Evolutionary conservation across 2,888 invertebrate genomes (phyloP), one percentile per base, ranked within the genome.

Genomic region (Dasypolia templi): DNA sequence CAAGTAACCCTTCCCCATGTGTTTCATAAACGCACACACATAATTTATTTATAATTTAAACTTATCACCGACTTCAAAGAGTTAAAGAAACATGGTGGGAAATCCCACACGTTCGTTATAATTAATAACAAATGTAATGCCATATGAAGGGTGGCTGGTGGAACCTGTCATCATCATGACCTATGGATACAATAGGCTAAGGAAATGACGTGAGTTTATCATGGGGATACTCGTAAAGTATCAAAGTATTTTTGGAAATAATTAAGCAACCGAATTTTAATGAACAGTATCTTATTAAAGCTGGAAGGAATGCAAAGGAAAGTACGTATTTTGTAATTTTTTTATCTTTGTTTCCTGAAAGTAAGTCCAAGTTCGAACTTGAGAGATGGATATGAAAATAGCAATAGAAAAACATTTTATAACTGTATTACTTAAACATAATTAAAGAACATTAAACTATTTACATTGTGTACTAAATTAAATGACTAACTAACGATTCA

Each of bases 1-100:
- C 46, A 81, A 26, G 53, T 9, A 32, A 77, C 66, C 49, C 83
- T n/a, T 67, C 56, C 46, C 58, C 75, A 74, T 56, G 22, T 84
- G 84, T 44, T 49, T 59, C 51, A 53, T 62, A 66, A 76, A 63
- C 35, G 68, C 55, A 72, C 72, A 76, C 59, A 84, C 67, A 81
- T 82, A 63, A 70, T 72, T 85, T 84, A 82, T 82, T 85, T 85
- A 82, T 82, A 85, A 82, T 85, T 82, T 66, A 82, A 81, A 82
- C 85, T 82, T 76, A 72, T 82, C 51, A 68, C 72, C 71, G 59
- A 82, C 85, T 85, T 85, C 82, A 82, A 85, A 82, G 72, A 66
- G 39, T 46, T 26, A 49, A 67, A 74, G 56, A 72, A 70, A 69
- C 77, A 65, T 85, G 58, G 83, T 82, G 86, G 85, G 83, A 83